Conservation (phyloP, 2,113 vertebrate species). For the Sigmodon hispidus region DNA sequence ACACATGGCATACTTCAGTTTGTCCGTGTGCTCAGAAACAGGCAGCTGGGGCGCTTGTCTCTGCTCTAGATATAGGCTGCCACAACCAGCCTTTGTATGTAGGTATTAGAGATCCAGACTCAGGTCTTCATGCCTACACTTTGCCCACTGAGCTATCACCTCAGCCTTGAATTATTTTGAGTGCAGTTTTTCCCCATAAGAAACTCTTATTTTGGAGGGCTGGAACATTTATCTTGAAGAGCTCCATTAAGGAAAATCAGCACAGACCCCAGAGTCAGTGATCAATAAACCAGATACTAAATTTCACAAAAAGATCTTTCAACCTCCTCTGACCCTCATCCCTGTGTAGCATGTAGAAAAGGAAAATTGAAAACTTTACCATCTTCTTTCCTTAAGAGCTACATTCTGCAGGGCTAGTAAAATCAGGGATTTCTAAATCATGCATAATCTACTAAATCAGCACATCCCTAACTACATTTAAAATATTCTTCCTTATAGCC, state of each 20-base stretch:
- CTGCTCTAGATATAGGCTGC: background rate
- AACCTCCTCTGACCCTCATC: background rate
- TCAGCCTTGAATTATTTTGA: background rate
- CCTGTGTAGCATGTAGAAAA: background rate
- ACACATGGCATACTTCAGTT: too few species aligned
- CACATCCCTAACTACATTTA: background rate
- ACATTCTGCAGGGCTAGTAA: background rate
- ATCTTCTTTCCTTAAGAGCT: background rate
- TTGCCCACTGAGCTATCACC: background rate
- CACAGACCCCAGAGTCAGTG: background rate
- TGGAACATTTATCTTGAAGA: constrained; percentile 17
- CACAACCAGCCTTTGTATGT: background rate
- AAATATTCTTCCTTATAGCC: background rate
- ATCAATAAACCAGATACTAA: background rate
- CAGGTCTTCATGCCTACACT: background rate
- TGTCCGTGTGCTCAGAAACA: background rate
- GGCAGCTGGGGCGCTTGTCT: background rate
- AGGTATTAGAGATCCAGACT: background rate
- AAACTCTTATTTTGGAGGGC: background rate
- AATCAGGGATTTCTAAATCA: background rate
- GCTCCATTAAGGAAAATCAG: constrained; percentile 14
- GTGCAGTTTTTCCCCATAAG: background rate
- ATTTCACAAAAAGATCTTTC: background rate
- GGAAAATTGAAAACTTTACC: background rate
- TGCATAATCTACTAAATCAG: background rate